Conservation (phyloP, 2,113 vertebrate genomes). For the Phaethornis superciliosus region DNA sequence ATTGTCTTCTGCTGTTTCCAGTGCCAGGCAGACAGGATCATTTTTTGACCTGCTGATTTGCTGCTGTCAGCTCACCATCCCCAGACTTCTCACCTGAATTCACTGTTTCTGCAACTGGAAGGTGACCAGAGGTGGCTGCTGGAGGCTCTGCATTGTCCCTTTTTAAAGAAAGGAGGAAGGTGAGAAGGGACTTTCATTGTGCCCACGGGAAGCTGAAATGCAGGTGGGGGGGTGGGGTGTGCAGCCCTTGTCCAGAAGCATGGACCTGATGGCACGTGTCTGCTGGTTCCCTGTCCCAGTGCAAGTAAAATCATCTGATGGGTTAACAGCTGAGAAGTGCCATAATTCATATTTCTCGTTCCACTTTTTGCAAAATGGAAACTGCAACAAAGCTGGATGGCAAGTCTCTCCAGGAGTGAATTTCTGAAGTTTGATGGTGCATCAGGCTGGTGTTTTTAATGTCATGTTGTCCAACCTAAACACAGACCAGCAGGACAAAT, state of each 20-base stretch:
- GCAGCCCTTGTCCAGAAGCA: fast-evolving
- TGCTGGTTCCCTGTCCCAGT: fast-evolving
- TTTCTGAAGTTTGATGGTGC: not conserved
- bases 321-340: not conserved
- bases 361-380: not conserved
- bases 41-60: not conserved
- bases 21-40: not conserved
- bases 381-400: not conserved
- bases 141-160: not conserved
- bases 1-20: not conserved
- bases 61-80: not conserved
- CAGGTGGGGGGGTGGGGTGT: fast-evolving
- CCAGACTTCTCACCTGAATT: not conserved
- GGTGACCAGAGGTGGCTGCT: not conserved
- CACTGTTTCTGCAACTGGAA: not conserved
- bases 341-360: fast-evolving
- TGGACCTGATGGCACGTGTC: not conserved
- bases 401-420: not conserved
- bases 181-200: fast-evolving
- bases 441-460: not conserved
- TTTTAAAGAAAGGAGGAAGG: not conserved
- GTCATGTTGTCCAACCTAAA: not conserved
- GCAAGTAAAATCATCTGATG: not conserved
- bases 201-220: not conserved
- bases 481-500: not conserved